Evolutionary conservation across 2,888 invertebrate genomes (phyloP).

Genomic region (Heliconius aoede): DNA sequence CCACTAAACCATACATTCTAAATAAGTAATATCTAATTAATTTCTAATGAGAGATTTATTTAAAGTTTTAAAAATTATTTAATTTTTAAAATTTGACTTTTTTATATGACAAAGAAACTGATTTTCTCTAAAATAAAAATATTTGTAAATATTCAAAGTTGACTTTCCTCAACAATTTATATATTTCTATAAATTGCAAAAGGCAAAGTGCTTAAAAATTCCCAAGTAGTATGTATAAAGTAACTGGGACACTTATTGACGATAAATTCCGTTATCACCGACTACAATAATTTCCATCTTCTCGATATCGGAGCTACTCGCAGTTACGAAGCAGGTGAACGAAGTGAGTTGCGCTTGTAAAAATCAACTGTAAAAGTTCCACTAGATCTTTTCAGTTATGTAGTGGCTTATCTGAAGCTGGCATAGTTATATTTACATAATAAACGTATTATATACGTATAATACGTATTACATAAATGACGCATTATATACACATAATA

Average conservation of each 20-base stretch:
- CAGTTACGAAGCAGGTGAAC: neutral
- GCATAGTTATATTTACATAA: too few relatives aligned
- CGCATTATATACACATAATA: too few relatives aligned
- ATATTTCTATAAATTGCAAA: constrained; percentile 2
- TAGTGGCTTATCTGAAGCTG: neutral
- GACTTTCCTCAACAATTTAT: neutral
- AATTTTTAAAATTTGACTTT: neutral
- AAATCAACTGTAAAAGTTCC: neutral
- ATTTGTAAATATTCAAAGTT: neutral
- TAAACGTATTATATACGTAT: neutral
- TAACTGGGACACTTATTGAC: constrained; percentile 10
- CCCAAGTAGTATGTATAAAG: constrained; percentile 2
- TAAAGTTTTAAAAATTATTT: neutral
- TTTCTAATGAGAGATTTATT: neutral
- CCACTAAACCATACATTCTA: too few relatives aligned
- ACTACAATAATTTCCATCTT: constrained; percentile 23
- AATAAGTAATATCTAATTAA: neutral
- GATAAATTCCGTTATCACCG: constrained; percentile 28
- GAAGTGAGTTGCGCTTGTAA: constrained; percentile 7
- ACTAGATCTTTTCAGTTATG: neutral
- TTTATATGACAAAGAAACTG: neutral
- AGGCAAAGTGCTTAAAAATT: neutral
- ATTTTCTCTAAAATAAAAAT: neutral
- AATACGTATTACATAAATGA: neutral
- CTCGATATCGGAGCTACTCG: neutral